Conservation (phyloP, 2,797 vertebrate genomes). For the Muscicapa striata region DNA sequence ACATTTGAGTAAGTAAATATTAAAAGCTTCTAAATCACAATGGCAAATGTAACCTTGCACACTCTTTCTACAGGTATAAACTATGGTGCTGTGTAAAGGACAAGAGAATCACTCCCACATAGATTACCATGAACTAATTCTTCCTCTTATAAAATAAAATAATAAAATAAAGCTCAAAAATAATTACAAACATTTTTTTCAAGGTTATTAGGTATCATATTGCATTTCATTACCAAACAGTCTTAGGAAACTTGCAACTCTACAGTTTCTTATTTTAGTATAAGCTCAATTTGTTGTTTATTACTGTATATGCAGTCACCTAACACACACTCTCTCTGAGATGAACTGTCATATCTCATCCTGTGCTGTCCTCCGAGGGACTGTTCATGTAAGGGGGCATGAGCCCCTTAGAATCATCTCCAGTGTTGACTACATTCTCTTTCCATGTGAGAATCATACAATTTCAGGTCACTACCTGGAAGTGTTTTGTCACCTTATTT, state of each 20-base stretch:
- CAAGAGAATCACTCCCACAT: background rate
- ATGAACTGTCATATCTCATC: background rate
- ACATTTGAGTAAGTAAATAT: conserved; percentile 42
- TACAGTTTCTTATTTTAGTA: background rate
- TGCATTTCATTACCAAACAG: background rate
- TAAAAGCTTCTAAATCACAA: conserved; percentile 26
- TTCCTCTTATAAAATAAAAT: background rate
- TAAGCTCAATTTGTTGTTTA: background rate
- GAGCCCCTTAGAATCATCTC: background rate
- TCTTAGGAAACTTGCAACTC: background rate
- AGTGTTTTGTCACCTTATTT: background rate
- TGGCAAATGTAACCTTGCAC: background rate
- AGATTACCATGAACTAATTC: background rate
- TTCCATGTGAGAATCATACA: background rate
- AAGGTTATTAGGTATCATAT: background rate
- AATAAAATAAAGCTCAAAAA: background rate
- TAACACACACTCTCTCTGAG: background rate
- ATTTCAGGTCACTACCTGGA: background rate
- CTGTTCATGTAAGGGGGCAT: background rate
- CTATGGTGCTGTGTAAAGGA: background rate
- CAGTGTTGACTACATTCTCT: background rate
- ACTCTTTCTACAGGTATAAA: background rate
- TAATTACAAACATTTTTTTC: background rate
- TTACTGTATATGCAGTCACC: background rate
- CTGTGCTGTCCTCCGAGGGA: background rate